Percentiles rank a stretch among this genome's conserved stretches.
phyloP scores from a whole-genome alignment of 2,888 invertebrate genomes.

The Caenorhabditis doughertyi region DNA sequence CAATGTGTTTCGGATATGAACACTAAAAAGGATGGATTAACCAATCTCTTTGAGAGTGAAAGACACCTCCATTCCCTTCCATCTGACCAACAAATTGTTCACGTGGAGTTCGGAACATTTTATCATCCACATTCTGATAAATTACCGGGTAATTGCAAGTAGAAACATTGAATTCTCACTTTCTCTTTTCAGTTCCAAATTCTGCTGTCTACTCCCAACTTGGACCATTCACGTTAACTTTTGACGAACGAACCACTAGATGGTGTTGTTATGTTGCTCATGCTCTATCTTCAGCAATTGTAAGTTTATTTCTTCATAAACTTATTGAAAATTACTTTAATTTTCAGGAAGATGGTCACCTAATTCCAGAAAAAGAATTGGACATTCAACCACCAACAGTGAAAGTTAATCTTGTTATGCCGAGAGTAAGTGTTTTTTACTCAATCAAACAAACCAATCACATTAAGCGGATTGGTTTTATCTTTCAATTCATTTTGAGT shows the following conservation, averaged over 20 bases:
- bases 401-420: conserved; percentile 94
- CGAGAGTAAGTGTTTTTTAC: conserved; percentile 87
- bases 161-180: background rate
- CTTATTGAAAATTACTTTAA: background rate
- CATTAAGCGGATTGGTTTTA: no score
- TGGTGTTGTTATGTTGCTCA: conserved; percentile 96
- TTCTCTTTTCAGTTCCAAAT: conserved; percentile 89
- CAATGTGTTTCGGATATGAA: conserved; percentile 89
- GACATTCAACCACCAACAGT: conserved; percentile 87
- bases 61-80: conserved; percentile 86
- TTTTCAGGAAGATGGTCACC: conserved; percentile 53
- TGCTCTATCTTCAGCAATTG: conserved; percentile 88
- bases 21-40: conserved; percentile 89
- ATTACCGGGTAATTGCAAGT: conserved; percentile 9
- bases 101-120: conserved; percentile 96
- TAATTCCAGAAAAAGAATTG: conserved; percentile 34
- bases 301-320: conserved; percentile 26
- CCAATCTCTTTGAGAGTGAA: conserved; percentile 85
- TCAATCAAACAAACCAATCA: background rate
- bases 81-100: conserved; percentile 92
- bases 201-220: conserved; percentile 94
- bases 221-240: conserved; percentile 92
- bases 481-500: background rate
- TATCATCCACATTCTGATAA: conserved; percentile 88
- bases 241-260: conserved; percentile 92